These are phyloP conservation scores for Alectura lathami DNA, from an alignment of 2,113 vertebrate genomes.

Conservation along the genomic window DNA sequence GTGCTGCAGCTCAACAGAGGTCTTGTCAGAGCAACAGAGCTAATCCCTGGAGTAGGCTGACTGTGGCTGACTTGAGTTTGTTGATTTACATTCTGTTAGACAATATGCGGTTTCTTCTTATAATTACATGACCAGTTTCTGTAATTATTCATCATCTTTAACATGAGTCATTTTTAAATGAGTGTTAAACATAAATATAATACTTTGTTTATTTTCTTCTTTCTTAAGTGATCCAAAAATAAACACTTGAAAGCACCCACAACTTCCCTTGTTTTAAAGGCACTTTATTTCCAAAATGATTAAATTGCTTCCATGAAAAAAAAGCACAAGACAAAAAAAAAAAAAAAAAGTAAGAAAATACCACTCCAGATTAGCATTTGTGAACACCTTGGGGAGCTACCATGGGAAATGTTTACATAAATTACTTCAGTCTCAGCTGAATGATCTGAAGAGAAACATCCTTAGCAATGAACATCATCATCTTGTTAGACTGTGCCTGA, in stretches of 20 bases:
- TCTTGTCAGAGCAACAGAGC: constrained; percentile 47
- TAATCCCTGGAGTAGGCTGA: background rate
- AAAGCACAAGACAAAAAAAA: background rate
- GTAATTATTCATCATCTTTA: constrained; percentile 59
- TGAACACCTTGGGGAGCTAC: constrained; percentile 30
- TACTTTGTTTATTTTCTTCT: constrained; percentile 40
- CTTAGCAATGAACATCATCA: background rate
- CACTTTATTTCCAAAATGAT: constrained; percentile 22
- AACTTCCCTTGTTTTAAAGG: constrained; percentile 21
- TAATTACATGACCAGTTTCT: constrained; percentile 49
- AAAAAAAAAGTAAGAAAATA: background rate
- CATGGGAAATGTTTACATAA: background rate
- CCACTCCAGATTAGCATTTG: background rate
- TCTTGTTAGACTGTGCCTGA: background rate
- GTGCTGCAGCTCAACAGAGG: background rate
- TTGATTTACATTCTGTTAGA: constrained; percentile 58
- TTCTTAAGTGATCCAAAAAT: constrained; percentile 19
- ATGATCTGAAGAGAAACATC: constrained; percentile 26
- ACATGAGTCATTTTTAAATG: background rate
- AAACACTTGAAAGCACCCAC: constrained; percentile 19
- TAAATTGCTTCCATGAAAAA: constrained; percentile 14
- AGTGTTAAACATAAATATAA: background rate
- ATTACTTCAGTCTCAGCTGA: background rate
- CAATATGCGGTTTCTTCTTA: constrained; percentile 49
- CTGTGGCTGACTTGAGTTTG: constrained; percentile 33